Evolutionary conservation across 1,140 invertebrate genomes (phyloP), one percentile per base, ranked within the genome.

Genomic region (Bombus waltoni): DNA sequence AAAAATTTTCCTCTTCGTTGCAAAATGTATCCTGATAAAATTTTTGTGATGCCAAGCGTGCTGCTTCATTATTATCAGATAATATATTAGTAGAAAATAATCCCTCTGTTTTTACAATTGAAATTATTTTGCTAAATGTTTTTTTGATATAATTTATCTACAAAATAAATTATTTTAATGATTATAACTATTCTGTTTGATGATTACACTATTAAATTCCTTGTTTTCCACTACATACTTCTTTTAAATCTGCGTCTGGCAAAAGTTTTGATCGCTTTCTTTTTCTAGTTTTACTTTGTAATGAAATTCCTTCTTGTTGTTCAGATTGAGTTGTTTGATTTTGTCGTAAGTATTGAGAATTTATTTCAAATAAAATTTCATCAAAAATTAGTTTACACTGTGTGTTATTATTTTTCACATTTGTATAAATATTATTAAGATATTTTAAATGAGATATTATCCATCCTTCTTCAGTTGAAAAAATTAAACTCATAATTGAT

Each of bases 41-140:
- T 66, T 89, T 90, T 28, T 92, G 85, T 1, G 94, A 93, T n/a
- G 87, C 83, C 72, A 78, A 70, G 13, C 92, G 93, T 62, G 94
- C 94, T 79, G 88, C 89, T 81, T 92, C 84, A 81, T 95, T 95
- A 76, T 94, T 93, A 86, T 95, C 94, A 38, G n/a, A 65, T 38
- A n/a, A 73, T 35, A 88, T 62, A 40, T 82, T 47, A 28, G 74
- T 47, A 6, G 28, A 65, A 85, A 94, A 94, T 25, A 94, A 74
- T 44, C 86, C 78, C 15, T 91, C 79, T 25, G 47, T 15, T 85
- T 89, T 90, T 38, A 87, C 90, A 15, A 68, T 40, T 25, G 85
- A 83, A 18, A 92, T 77, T 28, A 94, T 79, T 70, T 86, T 83
- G 1, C 65, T n/a, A 38, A 94, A 92, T 4, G 74, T 76, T 86